Evolutionary conservation across 2,797 vertebrate species (phyloP), one percentile per base, ranked within the genome.

Genomic region (Siniperca undulata): DNA sequence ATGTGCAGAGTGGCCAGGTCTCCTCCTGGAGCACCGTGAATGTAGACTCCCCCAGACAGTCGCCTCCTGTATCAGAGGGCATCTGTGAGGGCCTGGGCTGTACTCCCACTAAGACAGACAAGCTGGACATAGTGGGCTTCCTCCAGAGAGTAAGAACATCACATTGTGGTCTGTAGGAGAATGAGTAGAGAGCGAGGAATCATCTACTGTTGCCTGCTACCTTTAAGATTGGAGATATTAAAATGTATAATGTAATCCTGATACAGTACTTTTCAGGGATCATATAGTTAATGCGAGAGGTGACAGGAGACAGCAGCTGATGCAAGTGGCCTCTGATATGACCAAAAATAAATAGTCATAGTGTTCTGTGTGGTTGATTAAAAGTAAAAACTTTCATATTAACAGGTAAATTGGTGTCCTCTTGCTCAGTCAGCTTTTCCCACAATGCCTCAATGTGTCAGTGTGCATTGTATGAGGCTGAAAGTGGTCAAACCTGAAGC

Each of bases 111-210:
- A 93, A 92, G 64, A 22, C 80, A n/a, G 91, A 92, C 75, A 91
- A 90, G 82, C 82, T 93, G 70, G 90, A 94, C 73, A 87, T 94
- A 62, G 86, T 92, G 53, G 87, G 86, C 50, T 92, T 95, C 78
- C 86, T 95, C 27, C 93, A 94, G 86, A 93, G 86, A 87, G 93
- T 94, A 87, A 90, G 91, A 64, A 24, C 13, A 42, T n/a, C n/a
- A 30, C 38, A 38, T 60, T 13, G 42, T 9, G 20, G 53, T 22
- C 3, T 53, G 10, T 24, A 10, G 14, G 36, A 14, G 50, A 62
- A 22, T 59, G 40, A 40, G 7, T 24, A 44, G 4, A 71, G 44
- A 44, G 16, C 1, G 17, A 20, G 7, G 7, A n/a, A 24, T 78
- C 22, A 6, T 59, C 11, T 30, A 11, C 1, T 7, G 17, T 17